Evolutionary conservation across 2,797 vertebrate species (phyloP).

Genomic region (Chelmon rostratus): DNA sequence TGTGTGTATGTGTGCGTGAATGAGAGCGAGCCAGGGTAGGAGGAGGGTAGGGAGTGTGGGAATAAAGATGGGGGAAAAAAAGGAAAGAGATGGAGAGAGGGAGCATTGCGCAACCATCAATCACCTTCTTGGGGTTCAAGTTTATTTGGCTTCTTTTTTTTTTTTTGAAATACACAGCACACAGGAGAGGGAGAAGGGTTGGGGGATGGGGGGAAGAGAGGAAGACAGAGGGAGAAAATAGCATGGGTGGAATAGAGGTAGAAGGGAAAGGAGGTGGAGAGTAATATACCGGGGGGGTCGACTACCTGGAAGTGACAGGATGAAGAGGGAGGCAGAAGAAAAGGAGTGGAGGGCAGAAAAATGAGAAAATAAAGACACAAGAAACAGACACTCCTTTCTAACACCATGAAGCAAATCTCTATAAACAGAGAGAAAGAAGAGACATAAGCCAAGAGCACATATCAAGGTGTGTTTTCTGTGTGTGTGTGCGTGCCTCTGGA

Average conservation of each 20-base stretch:
- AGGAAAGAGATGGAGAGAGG: slow-evolving; percentile 60
- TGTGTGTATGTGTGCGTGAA: slow-evolving; percentile 20
- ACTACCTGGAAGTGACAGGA: slow-evolving; percentile 11
- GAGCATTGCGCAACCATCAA: slow-evolving; percentile 78
- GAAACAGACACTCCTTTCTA: background rate
- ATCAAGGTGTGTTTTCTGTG: slow-evolving; percentile 19
- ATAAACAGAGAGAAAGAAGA: slow-evolving; percentile 10
- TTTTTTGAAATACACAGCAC: slow-evolving; percentile 63
- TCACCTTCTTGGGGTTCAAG: slow-evolving; percentile 77
- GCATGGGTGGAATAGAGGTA: slow-evolving; percentile 9
- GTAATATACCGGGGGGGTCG: slow-evolving; percentile 3
- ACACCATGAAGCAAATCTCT: background rate
- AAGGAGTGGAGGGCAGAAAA: slow-evolving; percentile 9
- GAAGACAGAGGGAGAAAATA: slow-evolving; percentile 18
- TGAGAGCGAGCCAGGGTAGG: slow-evolving; percentile 44
- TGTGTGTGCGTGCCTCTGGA: slow-evolving; percentile 7
- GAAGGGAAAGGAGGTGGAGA: background rate
- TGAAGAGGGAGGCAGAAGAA: background rate
- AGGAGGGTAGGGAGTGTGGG: slow-evolving; percentile 64
- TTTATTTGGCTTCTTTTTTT: slow-evolving; percentile 82
- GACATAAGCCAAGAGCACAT: background rate
- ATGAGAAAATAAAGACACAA: background rate
- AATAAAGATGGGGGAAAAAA: slow-evolving; percentile 62
- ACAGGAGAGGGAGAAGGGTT: slow-evolving; percentile 43
- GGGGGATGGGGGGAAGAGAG: slow-evolving; percentile 14